Base-by-base conservation (phyloP, 2,797 vertebrate species). In the Chaenodraco wilsoni region DNA sequence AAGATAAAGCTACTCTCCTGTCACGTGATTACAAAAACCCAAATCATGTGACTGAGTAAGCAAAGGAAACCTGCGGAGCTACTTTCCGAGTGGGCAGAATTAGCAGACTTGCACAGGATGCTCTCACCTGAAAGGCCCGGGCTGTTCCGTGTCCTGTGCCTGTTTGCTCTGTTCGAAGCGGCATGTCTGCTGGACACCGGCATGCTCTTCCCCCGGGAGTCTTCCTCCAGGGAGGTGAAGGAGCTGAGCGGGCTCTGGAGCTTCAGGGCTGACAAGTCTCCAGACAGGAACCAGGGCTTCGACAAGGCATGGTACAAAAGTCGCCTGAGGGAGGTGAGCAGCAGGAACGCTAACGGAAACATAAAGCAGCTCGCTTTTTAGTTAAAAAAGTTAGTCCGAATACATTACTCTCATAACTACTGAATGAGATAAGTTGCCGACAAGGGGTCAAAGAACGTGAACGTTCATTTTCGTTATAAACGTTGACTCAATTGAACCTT, bases 241-340 rank as follows among this genome's bases (percentile, higher is more conserved):
- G 95, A 96, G 45, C 92, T 97, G 46, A 88, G 75, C 76, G 98
- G 98, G 1, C 82, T 97, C 37, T 99, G 98, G 98, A 87, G 68
- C 69, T 99, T 99, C 93, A 92, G 97, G 78, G 96, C 97, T 0
- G 98, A 98, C 67, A 71, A 81, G 67, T 98, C 97, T 0, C 76
- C 82, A 0, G 70, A 55, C 78, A 91, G 97, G 87, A 93, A 92
- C 57, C 85, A 79, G 46, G 96, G 98, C 1, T 98, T 99, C 82
- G 85, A 87, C 56, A 70, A 89, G 84, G 78, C 87, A 10, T 98
- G 98, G 98, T 97, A 94, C 92, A 90, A 79, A 58, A 79, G 72
- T 45, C 95, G 93, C 3, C 93, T 98, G 74, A 81, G 90, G 8
- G 89, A 97, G 96, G 97, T 98, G 84, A 90, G 69, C n/a, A 9